Evolutionary conservation across 2,113 vertebrate genomes (phyloP).

Genomic region (Phalacrocorax brasilianus): DNA sequence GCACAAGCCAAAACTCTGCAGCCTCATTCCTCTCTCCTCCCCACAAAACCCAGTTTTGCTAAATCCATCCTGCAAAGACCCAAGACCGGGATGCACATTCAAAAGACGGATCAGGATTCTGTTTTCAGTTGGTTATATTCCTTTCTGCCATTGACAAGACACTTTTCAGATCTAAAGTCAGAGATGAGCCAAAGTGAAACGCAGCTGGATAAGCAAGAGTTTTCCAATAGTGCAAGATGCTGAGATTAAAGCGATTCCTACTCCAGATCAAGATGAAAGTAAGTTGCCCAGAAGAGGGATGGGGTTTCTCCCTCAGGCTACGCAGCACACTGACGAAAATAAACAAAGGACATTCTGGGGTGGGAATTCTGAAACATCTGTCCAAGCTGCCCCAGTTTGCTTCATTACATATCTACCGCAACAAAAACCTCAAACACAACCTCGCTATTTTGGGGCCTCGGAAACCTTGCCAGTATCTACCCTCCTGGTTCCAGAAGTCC

Average conservation of each 20-base stretch:
- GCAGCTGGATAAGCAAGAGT: neutral
- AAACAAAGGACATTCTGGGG: neutral
- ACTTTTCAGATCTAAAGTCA: neutral
- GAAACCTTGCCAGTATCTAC: neutral
- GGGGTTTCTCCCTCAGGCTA: neutral
- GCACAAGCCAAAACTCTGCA: neutral
- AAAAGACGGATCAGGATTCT: neutral
- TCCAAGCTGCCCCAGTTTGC: neutral
- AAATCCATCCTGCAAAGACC: neutral
- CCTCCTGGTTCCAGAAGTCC: neutral
- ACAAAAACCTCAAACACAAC: neutral
- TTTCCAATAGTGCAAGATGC: neutral
- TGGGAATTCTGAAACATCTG: neutral
- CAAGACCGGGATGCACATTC: neutral
- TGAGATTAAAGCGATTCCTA: neutral
- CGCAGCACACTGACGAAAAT: neutral
- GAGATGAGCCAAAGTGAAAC: neutral
- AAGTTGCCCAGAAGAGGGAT: neutral
- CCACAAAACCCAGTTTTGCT: neutral
- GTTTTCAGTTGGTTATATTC: neutral
- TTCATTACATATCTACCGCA: neutral
- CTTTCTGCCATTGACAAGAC: neutral
- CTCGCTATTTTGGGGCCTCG: neutral
- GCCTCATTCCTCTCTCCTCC: neutral
- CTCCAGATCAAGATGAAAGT: neutral